Percentiles rank a stretch among this genome's conserved stretches.
Conservation (phyloP, 1,140 invertebrate species). For the Bombus pascuorum region DNA sequence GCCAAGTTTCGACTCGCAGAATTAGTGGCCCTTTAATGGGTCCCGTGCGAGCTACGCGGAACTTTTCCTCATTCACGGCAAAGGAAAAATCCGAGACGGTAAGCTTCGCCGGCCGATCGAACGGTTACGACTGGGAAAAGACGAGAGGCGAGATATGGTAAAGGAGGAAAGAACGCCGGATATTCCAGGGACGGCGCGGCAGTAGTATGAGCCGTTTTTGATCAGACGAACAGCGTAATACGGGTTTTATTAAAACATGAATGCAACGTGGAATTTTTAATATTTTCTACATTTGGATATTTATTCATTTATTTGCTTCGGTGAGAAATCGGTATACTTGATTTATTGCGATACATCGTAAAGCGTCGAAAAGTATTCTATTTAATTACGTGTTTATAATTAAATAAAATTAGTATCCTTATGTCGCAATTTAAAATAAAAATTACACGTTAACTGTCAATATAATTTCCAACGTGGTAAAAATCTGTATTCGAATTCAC, state of each 20-base stretch:
- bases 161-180: neutral
- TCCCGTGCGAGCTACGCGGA: slow-evolving; percentile 48
- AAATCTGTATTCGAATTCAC: slow-evolving; percentile 31
- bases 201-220: slow-evolving; percentile 1
- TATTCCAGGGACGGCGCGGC: neutral
- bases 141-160: neutral
- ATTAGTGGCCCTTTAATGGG: slow-evolving; percentile 71
- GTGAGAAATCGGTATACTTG: neutral
- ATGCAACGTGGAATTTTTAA: neutral
- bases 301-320: neutral
- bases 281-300: neutral
- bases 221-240: slow-evolving; percentile 2
- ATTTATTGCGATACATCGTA: neutral
- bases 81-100: slow-evolving; percentile 39
- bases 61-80: slow-evolving; percentile 49
- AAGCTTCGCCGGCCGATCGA: slow-evolving; percentile 47
- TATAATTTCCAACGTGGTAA: neutral
- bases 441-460: neutral
- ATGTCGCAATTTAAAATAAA: neutral
- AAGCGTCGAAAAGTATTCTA: no score
- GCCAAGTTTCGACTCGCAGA: slow-evolving; percentile 69
- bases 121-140: slow-evolving; percentile 3
- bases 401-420: no score
- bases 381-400: no score
- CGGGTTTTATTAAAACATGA: neutral